Evolutionary conservation across 2,888 invertebrate species (phyloP), one percentile per base, ranked within the genome.

Genomic region (Dexiosoma caninum): DNA sequence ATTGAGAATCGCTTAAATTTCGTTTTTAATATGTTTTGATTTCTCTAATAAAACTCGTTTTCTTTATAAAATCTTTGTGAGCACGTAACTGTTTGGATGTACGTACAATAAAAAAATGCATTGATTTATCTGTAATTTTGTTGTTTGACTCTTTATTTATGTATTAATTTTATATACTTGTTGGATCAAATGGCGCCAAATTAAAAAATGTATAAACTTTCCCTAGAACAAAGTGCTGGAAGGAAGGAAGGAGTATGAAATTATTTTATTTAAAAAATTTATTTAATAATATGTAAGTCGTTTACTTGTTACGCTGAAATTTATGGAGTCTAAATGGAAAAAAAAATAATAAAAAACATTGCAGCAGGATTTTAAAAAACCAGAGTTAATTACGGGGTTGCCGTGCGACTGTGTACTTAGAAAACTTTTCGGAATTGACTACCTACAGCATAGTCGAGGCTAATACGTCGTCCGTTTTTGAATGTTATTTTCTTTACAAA

Each of bases 41-140:
- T 60, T 75, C 67, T 51, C 60, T 67, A 55, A 59, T 42, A 42
- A 66, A 75, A 60, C 59, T 75, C 42, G 75, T 75, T 75, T 32
- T 46, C 32, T n/a, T 32, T 51, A 51, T 35, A 57, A 72, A 57
- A 42, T 12, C 5, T 37, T 7, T 53, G 9, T 64, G 37, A 6
- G 37, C 14, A 16, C 23, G 30, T 42, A 16, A 27, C 23, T 14
- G 49, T 23, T 16, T 32, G 53, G 32, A 16, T 44, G n/a, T 19
- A 35, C 2, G 8, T 23, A 46, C 32, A 23, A 53, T 42, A 57
- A 21, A 16, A 57, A 40, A 37, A 16, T 51, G 5, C 3, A 30
- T 51, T 51, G 14, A 14, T 60, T 60, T 71, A 21, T 51, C 57
- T 23, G 37, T 59, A 12, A 27, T 12, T 32, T 55, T 66, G 49